Conservation (phyloP, 1,140 invertebrate genomes). For the Bathynomus jamesi region DNA sequence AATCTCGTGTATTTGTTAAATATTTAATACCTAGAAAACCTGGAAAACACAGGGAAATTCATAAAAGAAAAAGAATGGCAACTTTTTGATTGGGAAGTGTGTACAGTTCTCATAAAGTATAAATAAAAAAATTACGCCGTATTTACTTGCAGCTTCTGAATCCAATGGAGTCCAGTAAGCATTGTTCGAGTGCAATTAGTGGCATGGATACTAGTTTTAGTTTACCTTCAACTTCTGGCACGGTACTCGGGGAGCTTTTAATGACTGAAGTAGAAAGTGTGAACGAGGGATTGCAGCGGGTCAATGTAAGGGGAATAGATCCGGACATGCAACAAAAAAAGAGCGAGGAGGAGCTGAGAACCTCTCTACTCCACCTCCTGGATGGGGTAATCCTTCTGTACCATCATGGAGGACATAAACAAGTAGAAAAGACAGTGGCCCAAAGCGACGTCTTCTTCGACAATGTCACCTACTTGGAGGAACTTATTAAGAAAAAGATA, state of each 20-base stretch:
- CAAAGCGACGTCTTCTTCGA: constrained; percentile 53
- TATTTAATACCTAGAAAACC: too few relatives aligned
- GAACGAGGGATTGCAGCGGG: not conserved
- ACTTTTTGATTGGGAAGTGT: too few relatives aligned
- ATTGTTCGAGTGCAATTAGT: too few relatives aligned
- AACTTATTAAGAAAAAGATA: constrained; percentile 45
- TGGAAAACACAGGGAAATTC: too few relatives aligned
- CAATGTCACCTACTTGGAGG: constrained; percentile 49
- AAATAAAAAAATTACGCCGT: too few relatives aligned
- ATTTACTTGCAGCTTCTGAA: too few relatives aligned
- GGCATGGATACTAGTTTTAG: too few relatives aligned
- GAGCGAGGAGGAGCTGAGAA: not conserved
- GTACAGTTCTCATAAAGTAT: too few relatives aligned
- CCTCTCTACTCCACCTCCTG: constrained; percentile 50
- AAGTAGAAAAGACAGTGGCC: constrained; percentile 56
- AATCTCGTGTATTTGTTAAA: too few relatives aligned
- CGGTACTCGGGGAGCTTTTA: constrained; percentile 37
- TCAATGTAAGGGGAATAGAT: not conserved
- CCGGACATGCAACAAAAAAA: not conserved
- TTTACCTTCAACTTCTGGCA: not conserved
- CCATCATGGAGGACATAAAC: constrained; percentile 58
- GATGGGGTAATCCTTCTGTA: constrained; percentile 62
- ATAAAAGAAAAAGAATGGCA: too few relatives aligned
- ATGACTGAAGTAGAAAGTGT: too few relatives aligned
- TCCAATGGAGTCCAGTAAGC: too few relatives aligned